Conservation (phyloP, 2,888 invertebrate genomes). For the Aspidapion aeneum region DNA sequence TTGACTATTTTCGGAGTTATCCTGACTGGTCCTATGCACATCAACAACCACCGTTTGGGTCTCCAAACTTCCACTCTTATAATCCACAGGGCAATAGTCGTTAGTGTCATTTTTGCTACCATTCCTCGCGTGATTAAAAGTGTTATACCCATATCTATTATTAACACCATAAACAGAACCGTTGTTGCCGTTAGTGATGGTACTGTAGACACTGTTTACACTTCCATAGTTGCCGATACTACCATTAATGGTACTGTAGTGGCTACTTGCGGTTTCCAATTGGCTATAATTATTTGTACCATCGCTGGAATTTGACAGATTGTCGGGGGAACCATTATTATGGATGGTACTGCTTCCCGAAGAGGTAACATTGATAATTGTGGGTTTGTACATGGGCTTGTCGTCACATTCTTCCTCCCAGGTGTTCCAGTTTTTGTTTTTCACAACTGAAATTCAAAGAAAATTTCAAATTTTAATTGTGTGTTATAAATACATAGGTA, state of each 20-base stretch:
- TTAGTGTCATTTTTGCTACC: slow-evolving; percentile 45
- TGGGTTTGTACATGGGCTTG: slow-evolving; percentile 60
- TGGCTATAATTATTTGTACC: background rate
- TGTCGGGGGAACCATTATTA: slow-evolving; percentile 46
- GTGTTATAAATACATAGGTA: too few relatives aligned
- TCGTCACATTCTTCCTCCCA: slow-evolving; percentile 62
- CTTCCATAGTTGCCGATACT: background rate
- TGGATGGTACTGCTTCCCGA: slow-evolving; percentile 64
- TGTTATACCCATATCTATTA: background rate
- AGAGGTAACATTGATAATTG: slow-evolving; percentile 69
- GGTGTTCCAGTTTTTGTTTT: slow-evolving; percentile 43
- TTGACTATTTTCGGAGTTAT: slow-evolving; percentile 34
- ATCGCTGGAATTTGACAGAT: background rate
- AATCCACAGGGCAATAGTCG: slow-evolving; percentile 45
- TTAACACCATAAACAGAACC: background rate
- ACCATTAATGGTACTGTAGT: background rate
- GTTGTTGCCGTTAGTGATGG: background rate
- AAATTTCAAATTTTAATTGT: too few relatives aligned
- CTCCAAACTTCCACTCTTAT: slow-evolving; percentile 37
- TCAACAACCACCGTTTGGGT: slow-evolving; percentile 71
- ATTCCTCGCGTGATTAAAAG: slow-evolving; percentile 5
- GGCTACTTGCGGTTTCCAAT: background rate
- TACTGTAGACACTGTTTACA: background rate
- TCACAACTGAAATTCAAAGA: slow-evolving; percentile 18
- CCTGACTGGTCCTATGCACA: slow-evolving; percentile 60